Evolutionary conservation across 2,797 vertebrate species (phyloP).

Genomic region (Crypturellus tataupa): DNA sequence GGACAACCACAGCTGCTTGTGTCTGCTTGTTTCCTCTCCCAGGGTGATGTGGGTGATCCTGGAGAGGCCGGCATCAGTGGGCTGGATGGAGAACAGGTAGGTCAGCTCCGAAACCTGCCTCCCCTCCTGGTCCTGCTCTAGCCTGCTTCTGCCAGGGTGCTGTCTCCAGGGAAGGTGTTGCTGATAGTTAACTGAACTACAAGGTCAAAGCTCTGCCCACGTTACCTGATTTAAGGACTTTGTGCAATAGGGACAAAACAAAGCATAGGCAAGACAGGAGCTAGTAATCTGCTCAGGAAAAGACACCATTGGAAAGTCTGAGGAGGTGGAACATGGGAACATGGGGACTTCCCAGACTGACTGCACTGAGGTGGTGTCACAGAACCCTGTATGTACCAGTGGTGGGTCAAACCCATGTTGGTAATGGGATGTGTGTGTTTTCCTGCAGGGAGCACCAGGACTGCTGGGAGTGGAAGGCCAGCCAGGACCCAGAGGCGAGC

Average conservation of each 20-base stretch:
- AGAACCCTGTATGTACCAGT: no score
- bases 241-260: rapidly evolving
- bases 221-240: not conserved
- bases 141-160: rapidly evolving
- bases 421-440: not conserved
- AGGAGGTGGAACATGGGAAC: not conserved
- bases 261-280: not conserved
- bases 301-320: not conserved
- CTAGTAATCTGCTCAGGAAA: not conserved
- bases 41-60: constrained; percentile 83
- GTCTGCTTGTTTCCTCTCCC: not conserved
- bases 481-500: constrained; percentile 86
- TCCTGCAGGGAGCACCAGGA: constrained; percentile 84
- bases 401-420: rapidly evolving
- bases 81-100: constrained; percentile 88
- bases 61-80: constrained; percentile 83
- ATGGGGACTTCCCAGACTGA: not conserved
- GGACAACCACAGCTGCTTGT: rapidly evolving
- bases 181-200: not conserved
- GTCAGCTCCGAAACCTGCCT: rapidly evolving
- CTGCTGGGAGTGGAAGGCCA: constrained; percentile 80
- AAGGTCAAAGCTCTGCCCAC: not conserved
- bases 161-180: not conserved
- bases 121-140: not conserved
- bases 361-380: not conserved